Evolutionary conservation across 2,888 invertebrate species (phyloP).

Genomic region (Epiblema foenella): DNA sequence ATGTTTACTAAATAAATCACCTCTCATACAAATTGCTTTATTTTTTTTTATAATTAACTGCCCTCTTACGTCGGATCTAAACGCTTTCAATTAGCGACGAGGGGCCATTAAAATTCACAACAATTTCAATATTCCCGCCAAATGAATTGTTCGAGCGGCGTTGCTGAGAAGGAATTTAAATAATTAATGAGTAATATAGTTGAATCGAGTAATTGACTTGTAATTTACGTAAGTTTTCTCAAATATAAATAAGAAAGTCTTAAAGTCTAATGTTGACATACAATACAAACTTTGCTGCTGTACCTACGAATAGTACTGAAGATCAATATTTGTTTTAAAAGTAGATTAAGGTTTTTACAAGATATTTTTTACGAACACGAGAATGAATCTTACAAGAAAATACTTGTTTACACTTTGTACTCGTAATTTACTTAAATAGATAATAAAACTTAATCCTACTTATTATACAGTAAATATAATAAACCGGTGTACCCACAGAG

Average conservation of each 20-base stretch:
- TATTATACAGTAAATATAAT: conserved; percentile 6
- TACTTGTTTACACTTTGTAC: background rate
- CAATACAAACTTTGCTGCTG: background rate
- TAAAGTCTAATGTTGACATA: no score
- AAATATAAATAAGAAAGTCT: no score
- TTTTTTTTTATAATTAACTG: conserved; percentile 61
- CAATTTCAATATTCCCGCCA: conserved; percentile 73
- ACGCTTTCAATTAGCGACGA: conserved; percentile 74
- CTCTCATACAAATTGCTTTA: conserved; percentile 48
- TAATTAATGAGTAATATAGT: conserved; percentile 27
- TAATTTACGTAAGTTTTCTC: no score
- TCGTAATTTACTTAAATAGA: background rate
- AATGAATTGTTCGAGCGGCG: conserved; percentile 56
- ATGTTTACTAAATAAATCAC: conserved; percentile 20
- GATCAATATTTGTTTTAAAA: no score
- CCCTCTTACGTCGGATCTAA: conserved; percentile 59
- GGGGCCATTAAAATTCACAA: conserved; percentile 80
- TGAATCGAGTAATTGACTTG: background rate
- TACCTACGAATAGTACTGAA: no score
- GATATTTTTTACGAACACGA: no score
- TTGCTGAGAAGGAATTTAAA: conserved; percentile 49
- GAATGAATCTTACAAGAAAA: no score
- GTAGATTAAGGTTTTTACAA: no score
- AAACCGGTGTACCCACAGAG: conserved; percentile 5
- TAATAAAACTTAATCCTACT: background rate